A percentile compares a stretch with the other conserved stretches of the same genome.
phyloP scores from a whole-genome alignment of 2,113 vertebrate species.

The Xenopus borealis region DNA sequence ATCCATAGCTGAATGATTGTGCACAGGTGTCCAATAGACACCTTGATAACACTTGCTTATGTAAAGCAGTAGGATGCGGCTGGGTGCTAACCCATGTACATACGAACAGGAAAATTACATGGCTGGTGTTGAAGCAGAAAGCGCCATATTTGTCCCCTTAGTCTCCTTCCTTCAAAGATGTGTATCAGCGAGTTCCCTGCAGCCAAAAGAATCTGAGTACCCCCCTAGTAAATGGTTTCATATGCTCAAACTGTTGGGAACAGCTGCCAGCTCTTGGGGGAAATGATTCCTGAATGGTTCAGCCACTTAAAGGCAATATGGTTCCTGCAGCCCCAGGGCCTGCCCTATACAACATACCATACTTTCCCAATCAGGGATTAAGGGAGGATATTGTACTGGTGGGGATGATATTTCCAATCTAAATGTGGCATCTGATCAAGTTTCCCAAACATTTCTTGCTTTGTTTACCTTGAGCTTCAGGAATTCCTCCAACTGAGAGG shows the following conservation, averaged over 20 bases:
- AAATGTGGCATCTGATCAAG: slow-evolving; percentile 48
- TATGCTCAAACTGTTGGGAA: slow-evolving; percentile 65
- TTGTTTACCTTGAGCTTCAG: slow-evolving; percentile 4
- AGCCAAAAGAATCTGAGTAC: slow-evolving; percentile 48
- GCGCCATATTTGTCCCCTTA: no score
- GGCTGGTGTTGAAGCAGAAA: no score
- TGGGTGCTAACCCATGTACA: no score
- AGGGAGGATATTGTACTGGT: slow-evolving; percentile 25
- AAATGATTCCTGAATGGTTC: slow-evolving; percentile 41
- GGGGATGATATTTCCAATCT: slow-evolving; percentile 33
- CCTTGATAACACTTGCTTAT: no score
- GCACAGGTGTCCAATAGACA: no score
- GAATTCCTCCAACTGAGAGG: neutral
- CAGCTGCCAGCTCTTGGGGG: slow-evolving; percentile 51
- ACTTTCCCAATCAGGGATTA: slow-evolving; percentile 21
- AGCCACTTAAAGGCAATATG: slow-evolving; percentile 21
- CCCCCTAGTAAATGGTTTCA: slow-evolving; percentile 66
- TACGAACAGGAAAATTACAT: no score
- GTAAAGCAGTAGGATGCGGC: no score
- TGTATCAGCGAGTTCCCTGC: no score
- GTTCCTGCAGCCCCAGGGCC: slow-evolving; percentile 15
- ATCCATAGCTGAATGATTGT: no score
- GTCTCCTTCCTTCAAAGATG: no score
- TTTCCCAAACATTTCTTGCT: slow-evolving; percentile 53
- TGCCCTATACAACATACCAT: slow-evolving; percentile 32